These are phyloP conservation scores for Sisyra nigra DNA, from an alignment of 2,888 invertebrate genomes.

Conservation along the genomic window DNA sequence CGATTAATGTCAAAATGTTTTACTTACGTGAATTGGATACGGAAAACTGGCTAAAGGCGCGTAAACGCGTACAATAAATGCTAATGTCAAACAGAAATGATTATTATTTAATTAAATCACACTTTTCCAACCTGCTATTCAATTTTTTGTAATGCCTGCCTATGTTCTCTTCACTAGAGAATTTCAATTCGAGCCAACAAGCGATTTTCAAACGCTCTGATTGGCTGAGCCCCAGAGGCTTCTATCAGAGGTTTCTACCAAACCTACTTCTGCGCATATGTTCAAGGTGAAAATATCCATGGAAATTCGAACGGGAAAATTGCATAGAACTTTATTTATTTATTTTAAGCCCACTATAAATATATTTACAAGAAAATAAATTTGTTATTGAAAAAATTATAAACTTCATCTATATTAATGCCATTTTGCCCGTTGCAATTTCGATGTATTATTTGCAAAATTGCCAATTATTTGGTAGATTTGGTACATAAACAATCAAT, in stretches of 20 bases:
- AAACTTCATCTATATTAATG: too few relatives aligned
- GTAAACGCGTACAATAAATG: conserved; percentile 1
- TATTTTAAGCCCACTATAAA: too few relatives aligned
- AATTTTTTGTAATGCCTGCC: conserved; percentile 21
- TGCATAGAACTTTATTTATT: too few relatives aligned
- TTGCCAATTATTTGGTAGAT: too few relatives aligned
- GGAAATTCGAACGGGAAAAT: too few relatives aligned
- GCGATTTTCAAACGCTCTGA: conserved; percentile 7
- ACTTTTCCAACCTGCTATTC: conserved; percentile 20
- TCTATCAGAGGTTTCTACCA: conserved; percentile 31
- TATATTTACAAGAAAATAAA: too few relatives aligned
- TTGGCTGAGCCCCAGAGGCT: conserved; percentile 23
- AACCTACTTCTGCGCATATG: background rate
- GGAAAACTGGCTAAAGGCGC: background rate
- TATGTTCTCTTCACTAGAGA: conserved; percentile 1
- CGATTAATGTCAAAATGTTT: too few relatives aligned
- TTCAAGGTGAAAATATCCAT: too few relatives aligned
- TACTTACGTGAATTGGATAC: conserved; percentile 7
- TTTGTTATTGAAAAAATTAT: too few relatives aligned
- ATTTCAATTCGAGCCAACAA: conserved; percentile 3
- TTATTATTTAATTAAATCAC: conserved; percentile 1
- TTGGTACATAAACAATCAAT: too few relatives aligned
- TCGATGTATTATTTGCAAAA: too few relatives aligned
- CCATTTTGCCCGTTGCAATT: too few relatives aligned
- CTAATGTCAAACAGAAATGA: conserved; percentile 3